Evolutionary conservation across 92 coral and sea anemone genomes (phyloP).

Genomic region (Phenganax stokvisi): DNA sequence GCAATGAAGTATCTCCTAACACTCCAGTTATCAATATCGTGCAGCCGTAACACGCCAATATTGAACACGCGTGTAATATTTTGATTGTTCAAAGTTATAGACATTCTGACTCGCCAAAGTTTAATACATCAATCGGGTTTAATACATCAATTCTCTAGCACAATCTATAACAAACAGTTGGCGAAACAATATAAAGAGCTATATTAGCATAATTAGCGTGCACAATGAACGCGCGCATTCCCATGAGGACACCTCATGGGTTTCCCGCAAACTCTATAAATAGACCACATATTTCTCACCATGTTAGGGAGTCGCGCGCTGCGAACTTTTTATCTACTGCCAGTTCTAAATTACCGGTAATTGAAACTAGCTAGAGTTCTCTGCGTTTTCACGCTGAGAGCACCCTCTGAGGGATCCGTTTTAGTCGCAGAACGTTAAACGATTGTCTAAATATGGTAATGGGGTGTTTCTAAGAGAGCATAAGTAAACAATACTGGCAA

Average conservation of each 20-base stretch:
- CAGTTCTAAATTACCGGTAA: conserved; percentile 21
- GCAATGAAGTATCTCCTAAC: background rate
- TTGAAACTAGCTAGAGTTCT: conserved; percentile 6
- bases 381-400: conserved; percentile 12
- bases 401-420: conserved; percentile 2
- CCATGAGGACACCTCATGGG: conserved; percentile 19
- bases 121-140: too few relatives aligned
- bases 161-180: too few relatives aligned
- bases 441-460: conserved; percentile 34
- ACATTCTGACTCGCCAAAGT: too few relatives aligned
- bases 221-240: conserved; percentile 27
- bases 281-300: conserved; percentile 21
- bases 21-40: background rate
- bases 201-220: background rate
- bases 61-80: too few relatives aligned
- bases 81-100: too few relatives aligned
- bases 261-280: conserved; percentile 5
- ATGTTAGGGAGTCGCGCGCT: conserved; percentile 26
- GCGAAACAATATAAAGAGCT: background rate
- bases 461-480: background rate
- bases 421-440: conserved; percentile 20
- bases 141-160: too few relatives aligned
- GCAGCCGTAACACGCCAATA: background rate
- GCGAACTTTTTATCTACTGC: conserved; percentile 8
- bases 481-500: conserved; percentile 1